Base-by-base conservation (phyloP, 2,888 invertebrate species). In the Thereva unica region DNA sequence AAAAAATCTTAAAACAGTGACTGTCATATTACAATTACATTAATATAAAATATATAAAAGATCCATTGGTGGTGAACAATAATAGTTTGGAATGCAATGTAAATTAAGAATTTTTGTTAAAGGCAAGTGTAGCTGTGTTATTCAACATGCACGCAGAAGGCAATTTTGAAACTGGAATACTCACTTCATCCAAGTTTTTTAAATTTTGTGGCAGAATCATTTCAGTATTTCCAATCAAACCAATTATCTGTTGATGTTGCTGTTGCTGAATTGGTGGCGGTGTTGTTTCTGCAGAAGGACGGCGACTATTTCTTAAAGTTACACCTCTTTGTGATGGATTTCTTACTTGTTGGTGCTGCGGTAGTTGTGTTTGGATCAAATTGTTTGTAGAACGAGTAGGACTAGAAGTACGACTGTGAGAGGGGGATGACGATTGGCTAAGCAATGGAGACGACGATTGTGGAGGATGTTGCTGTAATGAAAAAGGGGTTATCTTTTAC, bases 391-490 rank as follows among this genome's bases (percentile, higher is more conserved):
- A 66, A 59, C 85, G 78, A 71, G 84, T 85, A 4, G 90, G 90
- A 61, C 90, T 90, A 42, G 85, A 84, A 61, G 89, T 85, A 74
- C 90, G 85, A 74, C 91, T 92, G 77, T 90, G 90, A 69, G 89
- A 88, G 53, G 92, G 92, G 52, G 93, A 92, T 61, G 90, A 88
- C 73, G 86, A 85, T 72, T 87, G 86, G 75, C 87, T 88, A 76
- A 90, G 85, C 78, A 89, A 85, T 8, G 91, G 90, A 56, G 91
- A 90, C 69, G 87, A 81, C 61, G 89, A 85, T 71, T 77, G 80
- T 8, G 84, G 82, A 54, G 85, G 85, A 75, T 84, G 75, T 74
- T 70, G 72, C 73, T 69, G 52, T 0, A 59, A 66, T 5, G 34
- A 12, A 23, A 10, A 56, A 42, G 10, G 50, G 47, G 40, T 65